Conservation (phyloP, 2,888 invertebrate species). For the Sphecodes monilicornis region DNA sequence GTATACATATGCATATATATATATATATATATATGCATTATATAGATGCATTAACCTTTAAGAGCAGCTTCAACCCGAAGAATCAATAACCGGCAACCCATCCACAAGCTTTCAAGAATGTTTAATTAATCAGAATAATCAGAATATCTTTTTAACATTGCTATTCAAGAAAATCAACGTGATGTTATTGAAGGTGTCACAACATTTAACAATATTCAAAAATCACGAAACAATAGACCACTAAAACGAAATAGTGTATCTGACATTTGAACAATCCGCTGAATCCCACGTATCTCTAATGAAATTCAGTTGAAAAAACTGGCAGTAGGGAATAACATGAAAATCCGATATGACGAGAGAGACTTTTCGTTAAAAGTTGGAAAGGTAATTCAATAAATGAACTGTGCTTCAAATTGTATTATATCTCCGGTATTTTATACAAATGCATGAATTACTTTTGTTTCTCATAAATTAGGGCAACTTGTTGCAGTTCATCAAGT, state of each 20-base stretch:
- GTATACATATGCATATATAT: too few relatives aligned
- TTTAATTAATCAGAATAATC: neutral
- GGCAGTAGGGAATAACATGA: neutral
- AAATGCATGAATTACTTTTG: neutral
- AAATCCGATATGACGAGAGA: neutral
- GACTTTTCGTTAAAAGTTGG: neutral
- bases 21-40: too few relatives aligned
- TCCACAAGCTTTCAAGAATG: neutral
- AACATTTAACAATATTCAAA: neutral
- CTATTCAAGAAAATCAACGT: neutral
- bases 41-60: constrained; percentile 9
- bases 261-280: neutral
- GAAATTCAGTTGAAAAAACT: neutral
- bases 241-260: neutral
- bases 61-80: neutral
- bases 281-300: neutral
- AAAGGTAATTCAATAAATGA: neutral
- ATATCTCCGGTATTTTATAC: neutral
- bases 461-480: neutral
- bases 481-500: neutral
- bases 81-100: neutral
- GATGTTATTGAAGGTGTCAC: neutral
- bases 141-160: neutral
- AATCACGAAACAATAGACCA: neutral
- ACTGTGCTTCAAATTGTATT: neutral